A percentile compares a stretch with the other conserved stretches of the same genome.
phyloP scores from a whole-genome alignment of 2,113 vertebrate genomes.

The Cyprinodon brontotheroides region DNA sequence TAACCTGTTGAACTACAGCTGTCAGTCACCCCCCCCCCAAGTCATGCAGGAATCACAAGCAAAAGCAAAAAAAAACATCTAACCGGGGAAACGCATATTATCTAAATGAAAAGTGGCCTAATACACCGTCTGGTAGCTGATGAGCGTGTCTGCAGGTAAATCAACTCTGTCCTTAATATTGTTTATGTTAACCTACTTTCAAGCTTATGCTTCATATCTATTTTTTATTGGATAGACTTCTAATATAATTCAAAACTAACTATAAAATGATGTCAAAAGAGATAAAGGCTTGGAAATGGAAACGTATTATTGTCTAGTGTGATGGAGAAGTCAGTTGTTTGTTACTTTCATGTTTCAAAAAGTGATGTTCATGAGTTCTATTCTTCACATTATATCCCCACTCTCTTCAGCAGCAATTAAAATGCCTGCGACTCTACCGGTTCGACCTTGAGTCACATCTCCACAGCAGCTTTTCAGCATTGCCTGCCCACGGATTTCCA shows the following conservation, averaged over 20 bases:
- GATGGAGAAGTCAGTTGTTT: neutral
- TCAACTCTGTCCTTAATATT: neutral
- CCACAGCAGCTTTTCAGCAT: constrained; percentile 27
- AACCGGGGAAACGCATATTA: constrained; percentile 23
- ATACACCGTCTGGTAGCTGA: constrained; percentile 17
- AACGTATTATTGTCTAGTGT: neutral
- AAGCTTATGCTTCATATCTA: neutral
- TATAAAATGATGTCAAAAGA: neutral
- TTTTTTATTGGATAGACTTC: neutral
- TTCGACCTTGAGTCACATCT: constrained; percentile 47
- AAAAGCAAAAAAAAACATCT: constrained; percentile 13
- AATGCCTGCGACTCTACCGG: constrained; percentile 20
- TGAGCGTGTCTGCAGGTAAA: constrained; percentile 43
- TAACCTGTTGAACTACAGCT: constrained; percentile 86
- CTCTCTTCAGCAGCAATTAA: constrained; percentile 4
- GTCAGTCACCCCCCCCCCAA: constrained; percentile 47
- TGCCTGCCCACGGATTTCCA: constrained; percentile 75
- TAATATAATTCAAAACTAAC: neutral
- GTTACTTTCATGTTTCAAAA: neutral
- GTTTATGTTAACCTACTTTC: constrained; percentile 9
- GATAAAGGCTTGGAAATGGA: neutral
- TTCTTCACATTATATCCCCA: constrained; percentile 13
- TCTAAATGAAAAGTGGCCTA: constrained; percentile 23
- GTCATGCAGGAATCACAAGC: constrained; percentile 25
- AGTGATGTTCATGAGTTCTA: neutral